phyloP scores from a whole-genome alignment of 2,797 vertebrate genomes.

The Mormyrops boulengeri region DNA sequence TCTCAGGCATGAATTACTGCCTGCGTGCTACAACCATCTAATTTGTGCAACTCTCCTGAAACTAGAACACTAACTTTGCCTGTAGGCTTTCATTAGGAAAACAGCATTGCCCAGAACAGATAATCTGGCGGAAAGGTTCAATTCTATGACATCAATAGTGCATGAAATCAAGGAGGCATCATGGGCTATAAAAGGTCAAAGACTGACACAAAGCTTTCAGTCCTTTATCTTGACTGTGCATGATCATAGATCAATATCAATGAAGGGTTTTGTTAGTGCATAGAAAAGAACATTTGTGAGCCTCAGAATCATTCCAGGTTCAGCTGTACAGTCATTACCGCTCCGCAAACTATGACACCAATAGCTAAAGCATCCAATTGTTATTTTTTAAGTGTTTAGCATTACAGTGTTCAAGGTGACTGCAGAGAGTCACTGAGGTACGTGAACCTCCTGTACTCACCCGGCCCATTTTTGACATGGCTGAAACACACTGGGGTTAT shows the following conservation, averaged over 20 bases:
- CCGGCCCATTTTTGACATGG: constrained; percentile 56
- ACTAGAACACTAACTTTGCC: neutral
- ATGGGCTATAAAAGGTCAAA: neutral
- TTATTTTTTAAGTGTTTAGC: neutral
- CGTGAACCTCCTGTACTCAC: constrained; percentile 48
- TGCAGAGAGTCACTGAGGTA: neutral
- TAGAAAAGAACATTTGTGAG: neutral
- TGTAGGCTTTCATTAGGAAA: neutral
- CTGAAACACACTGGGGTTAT: constrained; percentile 31
- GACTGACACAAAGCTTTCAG: neutral
- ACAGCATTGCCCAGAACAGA: neutral
- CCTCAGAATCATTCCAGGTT: neutral
- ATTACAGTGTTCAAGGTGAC: neutral
- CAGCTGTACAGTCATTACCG: neutral
- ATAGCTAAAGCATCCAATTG: neutral
- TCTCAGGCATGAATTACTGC: neutral
- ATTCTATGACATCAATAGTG: neutral
- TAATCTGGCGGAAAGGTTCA: neutral
- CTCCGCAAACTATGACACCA: neutral
- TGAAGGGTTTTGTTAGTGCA: neutral
- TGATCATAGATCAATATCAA: neutral
- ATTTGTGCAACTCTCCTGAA: neutral
- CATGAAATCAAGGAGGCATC: neutral
- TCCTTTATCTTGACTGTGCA: neutral
- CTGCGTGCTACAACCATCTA: neutral